phyloP scores from a whole-genome alignment of 2,888 invertebrate genomes.

The Automeris io region DNA sequence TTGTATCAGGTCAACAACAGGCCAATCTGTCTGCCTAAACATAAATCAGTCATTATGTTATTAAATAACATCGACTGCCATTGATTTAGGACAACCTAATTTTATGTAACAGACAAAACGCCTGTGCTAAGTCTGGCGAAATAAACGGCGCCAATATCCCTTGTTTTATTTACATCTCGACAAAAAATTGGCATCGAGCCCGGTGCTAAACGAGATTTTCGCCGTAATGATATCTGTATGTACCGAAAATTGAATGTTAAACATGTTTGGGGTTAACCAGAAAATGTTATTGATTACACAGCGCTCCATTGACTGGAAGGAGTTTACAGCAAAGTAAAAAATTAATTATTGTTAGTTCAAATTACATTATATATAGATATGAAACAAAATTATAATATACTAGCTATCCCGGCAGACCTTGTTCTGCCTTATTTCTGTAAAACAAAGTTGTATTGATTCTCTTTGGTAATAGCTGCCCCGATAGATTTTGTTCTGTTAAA shows the following conservation, averaged over 20 bases:
- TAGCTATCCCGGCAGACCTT: too few species aligned
- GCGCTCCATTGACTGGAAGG: background rate
- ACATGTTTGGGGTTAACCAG: slow-evolving; percentile 37
- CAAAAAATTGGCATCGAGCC: slow-evolving; percentile 63
- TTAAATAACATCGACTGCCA: slow-evolving; percentile 2
- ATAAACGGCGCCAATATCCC: slow-evolving; percentile 46
- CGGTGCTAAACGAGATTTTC: slow-evolving; percentile 36
- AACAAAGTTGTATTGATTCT: too few species aligned
- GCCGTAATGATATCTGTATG: slow-evolving; percentile 35
- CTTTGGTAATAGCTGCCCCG: too few species aligned
- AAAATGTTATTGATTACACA: background rate
- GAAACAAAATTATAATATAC: too few species aligned
- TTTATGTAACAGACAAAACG: slow-evolving; percentile 35
- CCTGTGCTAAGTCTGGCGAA: slow-evolving; percentile 24
- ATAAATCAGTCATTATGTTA: slow-evolving; percentile 17
- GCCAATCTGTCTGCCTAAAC: slow-evolving; percentile 12
- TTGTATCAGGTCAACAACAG: too few species aligned
- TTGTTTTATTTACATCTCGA: slow-evolving; percentile 58
- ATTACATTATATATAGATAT: too few species aligned
- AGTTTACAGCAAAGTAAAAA: too few species aligned
- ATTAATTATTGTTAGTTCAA: too few species aligned
- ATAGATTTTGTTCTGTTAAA: too few species aligned
- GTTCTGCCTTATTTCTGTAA: too few species aligned
- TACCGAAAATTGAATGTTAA: slow-evolving; percentile 43
- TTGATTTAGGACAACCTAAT: slow-evolving; percentile 24